Base-by-base conservation (phyloP, 1,140 invertebrate species). In the Campodea augens region DNA sequence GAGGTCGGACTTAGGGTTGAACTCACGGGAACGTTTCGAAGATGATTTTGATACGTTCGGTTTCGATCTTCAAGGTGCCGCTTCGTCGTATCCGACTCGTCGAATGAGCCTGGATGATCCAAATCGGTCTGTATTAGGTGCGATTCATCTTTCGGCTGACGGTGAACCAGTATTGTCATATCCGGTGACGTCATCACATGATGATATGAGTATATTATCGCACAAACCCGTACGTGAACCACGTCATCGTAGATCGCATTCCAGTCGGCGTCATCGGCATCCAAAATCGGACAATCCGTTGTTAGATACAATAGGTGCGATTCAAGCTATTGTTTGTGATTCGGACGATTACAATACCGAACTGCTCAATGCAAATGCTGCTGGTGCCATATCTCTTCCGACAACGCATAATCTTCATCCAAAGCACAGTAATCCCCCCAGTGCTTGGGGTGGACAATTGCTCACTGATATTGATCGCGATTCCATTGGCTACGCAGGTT, bases 281-380 rank as follows among this genome's bases (percentile, higher is more conserved):
- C 47, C 49, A 19, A 48, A 49, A n/a, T 44, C 55, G 18, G 52
- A 50, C 22, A 62, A 61, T 48, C 60, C 57, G 2, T 48, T 60
- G 7, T 45, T 61, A 42, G 61, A 63, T 41, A 63, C 60, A 4
- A 63, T 63, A 41, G 60, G 55, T 51, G 52, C 55, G 39, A 63
- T 57, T 48, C 52, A 51, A 40, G 50, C 49, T 40, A 19, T 52
- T n/a, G n/a, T n/a, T 40, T 25, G 51, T 41, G 55, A 58, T 42
- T 53, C 55, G 1, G 60, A 61, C 43, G 54, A 60, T 21, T 55
- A 55, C 38, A 50, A 40, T 32, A n/a, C n/a, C n/a, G n/a, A n/a
- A n/a, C n/a, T n/a, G n/a, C n/a, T n/a, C n/a, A n/a, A n/a, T n/a
- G n/a, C n/a, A n/a, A n/a, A n/a, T n/a, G n/a, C n/a, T n/a, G n/a